A percentile compares a stretch with the other conserved stretches of the same genome.
phyloP scores from a whole-genome alignment of 2,888 invertebrate genomes.

The Ectobius pallidus region DNA sequence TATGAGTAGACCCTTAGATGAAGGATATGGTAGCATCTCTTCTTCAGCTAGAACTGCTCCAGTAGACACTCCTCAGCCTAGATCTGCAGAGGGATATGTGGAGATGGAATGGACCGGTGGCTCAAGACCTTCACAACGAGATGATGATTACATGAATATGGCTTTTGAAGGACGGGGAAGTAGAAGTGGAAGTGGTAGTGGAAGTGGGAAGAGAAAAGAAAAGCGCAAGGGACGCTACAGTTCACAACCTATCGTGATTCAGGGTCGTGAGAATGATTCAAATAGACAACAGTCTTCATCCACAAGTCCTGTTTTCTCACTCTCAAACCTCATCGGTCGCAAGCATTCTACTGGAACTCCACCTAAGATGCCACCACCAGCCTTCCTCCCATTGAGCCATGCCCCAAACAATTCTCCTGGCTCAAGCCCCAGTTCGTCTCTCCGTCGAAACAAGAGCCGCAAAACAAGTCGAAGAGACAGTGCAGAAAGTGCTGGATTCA shows the following conservation, averaged over 20 bases:
- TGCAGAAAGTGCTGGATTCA: conserved; percentile 53
- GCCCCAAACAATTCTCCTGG: conserved; percentile 54
- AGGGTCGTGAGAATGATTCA: conserved; percentile 47
- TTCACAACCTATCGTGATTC: conserved; percentile 70
- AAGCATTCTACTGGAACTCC: conserved; percentile 55
- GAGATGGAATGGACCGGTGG: conserved; percentile 65
- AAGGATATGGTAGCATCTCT: not conserved
- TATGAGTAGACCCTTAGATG: conserved; percentile 31
- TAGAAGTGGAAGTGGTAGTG: too few species aligned
- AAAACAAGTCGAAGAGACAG: conserved; percentile 53
- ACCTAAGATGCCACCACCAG: conserved; percentile 55
- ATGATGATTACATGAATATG: conserved; percentile 63
- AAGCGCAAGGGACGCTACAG: conserved; percentile 56
- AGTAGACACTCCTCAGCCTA: conserved; percentile 54
- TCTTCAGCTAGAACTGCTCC: conserved; percentile 49
- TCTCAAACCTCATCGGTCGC: conserved; percentile 37
- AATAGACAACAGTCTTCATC: conserved; percentile 44
- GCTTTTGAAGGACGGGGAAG: conserved; percentile 50
- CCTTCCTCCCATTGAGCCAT: conserved; percentile 56
- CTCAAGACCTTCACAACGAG: conserved; percentile 49
- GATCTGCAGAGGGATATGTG: conserved; percentile 66
- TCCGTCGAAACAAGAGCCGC: conserved; percentile 52
- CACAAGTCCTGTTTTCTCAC: conserved; percentile 45
- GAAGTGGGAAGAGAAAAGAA: conserved; percentile 50
- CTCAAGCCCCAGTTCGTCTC: conserved; percentile 57